Percentiles rank a stretch among this genome's conserved stretches.
These are phyloP conservation scores for Patella depressa DNA, from an alignment of 2,888 invertebrate genomes.

Conservation along the genomic window DNA sequence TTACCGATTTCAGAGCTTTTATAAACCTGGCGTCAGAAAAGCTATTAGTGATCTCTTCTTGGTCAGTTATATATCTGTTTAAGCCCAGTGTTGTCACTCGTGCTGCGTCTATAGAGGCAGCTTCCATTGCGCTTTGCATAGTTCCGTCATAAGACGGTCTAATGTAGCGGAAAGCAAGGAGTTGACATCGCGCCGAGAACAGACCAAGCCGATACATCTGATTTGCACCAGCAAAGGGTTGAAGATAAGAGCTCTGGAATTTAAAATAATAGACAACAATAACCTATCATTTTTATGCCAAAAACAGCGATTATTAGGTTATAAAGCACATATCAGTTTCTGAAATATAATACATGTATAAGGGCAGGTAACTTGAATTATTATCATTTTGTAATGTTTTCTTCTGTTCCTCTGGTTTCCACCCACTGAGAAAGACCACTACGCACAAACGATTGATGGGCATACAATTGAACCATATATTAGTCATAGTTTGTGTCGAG, in stretches of 20 bases:
- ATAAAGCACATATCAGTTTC: no score
- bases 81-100: slow-evolving; percentile 47
- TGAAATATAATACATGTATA: no score
- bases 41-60: slow-evolving; percentile 29
- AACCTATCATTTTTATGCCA: no score
- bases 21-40: slow-evolving; percentile 42
- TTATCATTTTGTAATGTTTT: no score
- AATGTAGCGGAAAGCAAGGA: slow-evolving; percentile 57
- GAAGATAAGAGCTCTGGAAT: slow-evolving; percentile 45
- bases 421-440: no score
- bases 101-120: slow-evolving; percentile 53
- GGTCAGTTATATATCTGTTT: slow-evolving; percentile 41
- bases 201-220: slow-evolving; percentile 56
- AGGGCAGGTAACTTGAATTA: no score
- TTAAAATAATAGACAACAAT: neutral
- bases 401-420: no score
- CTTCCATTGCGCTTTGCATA: slow-evolving; percentile 32
- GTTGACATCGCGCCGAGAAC: slow-evolving; percentile 49
- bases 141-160: slow-evolving; percentile 18
- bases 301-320: no score
- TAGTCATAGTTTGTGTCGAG: no score
- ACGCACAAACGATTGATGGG: no score
- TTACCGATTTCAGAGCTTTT: slow-evolving; percentile 41
- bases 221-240: slow-evolving; percentile 47
- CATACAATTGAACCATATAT: no score